phyloP scores from a whole-genome alignment of 2,888 invertebrate species.

The Desoria tigrina region DNA sequence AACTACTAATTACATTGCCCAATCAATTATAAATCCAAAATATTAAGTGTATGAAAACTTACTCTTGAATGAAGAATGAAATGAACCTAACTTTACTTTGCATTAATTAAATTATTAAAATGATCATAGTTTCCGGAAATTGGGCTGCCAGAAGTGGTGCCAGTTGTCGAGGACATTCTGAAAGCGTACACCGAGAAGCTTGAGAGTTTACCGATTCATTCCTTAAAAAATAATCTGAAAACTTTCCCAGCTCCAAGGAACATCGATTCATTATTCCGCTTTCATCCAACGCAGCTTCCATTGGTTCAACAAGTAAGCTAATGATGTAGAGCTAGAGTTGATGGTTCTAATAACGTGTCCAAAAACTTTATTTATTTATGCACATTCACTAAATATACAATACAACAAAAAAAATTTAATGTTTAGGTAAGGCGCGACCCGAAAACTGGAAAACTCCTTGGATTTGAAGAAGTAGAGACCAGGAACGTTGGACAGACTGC shows the following conservation, averaged over 20 bases:
- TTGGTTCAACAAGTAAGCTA: constrained; percentile 63
- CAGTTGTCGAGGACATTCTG: constrained; percentile 66
- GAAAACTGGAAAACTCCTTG: constrained; percentile 72
- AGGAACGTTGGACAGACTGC: constrained; percentile 67
- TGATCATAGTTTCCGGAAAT: constrained; percentile 52
- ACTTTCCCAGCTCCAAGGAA: constrained; percentile 66
- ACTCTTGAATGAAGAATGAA: too few relatives aligned
- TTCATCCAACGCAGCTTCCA: constrained; percentile 60
- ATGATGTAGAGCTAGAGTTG: too few relatives aligned
- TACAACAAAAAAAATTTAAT: constrained; percentile 8
- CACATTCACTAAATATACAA: too few relatives aligned
- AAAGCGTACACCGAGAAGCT: constrained; percentile 68
- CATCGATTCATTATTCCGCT: constrained; percentile 61
- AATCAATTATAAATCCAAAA: too few relatives aligned
- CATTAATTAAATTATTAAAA: too few relatives aligned
- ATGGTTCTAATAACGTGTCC: too few relatives aligned
- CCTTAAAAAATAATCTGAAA: constrained; percentile 68
- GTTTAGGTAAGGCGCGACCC: constrained; percentile 70
- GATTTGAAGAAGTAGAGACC: constrained; percentile 66
- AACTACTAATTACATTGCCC: neutral
- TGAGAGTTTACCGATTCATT: constrained; percentile 72
- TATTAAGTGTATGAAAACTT: too few relatives aligned
- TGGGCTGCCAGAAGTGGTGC: constrained; percentile 67
- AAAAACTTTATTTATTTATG: too few relatives aligned
- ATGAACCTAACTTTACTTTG: too few relatives aligned